Conservation (phyloP, 35 echinoderm and acorn worm genomes). For the Ophiothrix spiculata region DNA sequence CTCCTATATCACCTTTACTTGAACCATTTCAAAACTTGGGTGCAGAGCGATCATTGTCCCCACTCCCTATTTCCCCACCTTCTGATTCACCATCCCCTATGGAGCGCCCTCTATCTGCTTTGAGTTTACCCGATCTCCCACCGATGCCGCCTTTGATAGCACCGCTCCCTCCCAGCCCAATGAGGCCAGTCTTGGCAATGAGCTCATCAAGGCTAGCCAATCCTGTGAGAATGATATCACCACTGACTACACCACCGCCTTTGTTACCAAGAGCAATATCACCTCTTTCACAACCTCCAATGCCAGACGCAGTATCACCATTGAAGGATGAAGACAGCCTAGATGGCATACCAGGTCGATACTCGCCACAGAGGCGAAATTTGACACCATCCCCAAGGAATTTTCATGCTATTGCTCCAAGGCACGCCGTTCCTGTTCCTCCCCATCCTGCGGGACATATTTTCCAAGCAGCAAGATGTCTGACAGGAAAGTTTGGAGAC, state of each 20-base stretch:
- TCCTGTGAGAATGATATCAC: neutral
- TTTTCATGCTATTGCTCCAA: neutral
- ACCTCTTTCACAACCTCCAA: neutral
- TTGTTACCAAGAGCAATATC: neutral
- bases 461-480: neutral
- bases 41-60: neutral
- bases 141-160: neutral
- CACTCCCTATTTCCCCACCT: neutral
- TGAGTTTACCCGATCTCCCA: neutral
- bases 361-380: neutral
- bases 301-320: conserved; percentile 4
- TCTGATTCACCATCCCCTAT: neutral
- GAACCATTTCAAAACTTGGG: conserved; percentile 1
- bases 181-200: neutral
- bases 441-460: neutral
- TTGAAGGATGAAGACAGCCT: neutral
- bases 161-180: neutral
- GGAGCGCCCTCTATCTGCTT: neutral
- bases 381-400: neutral
- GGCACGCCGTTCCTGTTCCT: neutral
- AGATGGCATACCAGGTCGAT: neutral
- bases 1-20: neutral
- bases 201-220: neutral
- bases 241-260: neutral
- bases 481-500: neutral